Conservation (phyloP, 2,797 vertebrate species). For the Amblyraja radiata region DNA sequence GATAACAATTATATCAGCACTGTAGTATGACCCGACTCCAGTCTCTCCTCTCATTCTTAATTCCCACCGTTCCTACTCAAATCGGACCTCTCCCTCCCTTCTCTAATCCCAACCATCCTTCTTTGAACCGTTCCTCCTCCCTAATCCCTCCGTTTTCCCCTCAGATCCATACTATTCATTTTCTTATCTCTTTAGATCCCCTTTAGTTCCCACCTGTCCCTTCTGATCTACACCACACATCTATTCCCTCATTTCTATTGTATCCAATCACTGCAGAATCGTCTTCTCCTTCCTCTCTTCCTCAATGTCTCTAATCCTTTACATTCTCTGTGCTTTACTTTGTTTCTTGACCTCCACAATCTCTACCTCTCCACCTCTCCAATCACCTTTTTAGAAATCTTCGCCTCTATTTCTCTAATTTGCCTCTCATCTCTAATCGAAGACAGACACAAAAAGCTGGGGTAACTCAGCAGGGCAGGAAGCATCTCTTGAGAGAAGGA, state of each 20-base stretch:
- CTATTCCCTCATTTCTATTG: too few species aligned
- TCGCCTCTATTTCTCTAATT: not conserved
- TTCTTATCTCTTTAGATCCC: not conserved
- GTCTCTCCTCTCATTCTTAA: too few species aligned
- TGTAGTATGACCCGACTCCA: not conserved
- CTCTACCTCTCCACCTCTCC: not conserved
- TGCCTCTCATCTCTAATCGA: too few species aligned
- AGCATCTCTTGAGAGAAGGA: too few species aligned
- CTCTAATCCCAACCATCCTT: not conserved
- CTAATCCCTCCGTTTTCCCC: not conserved
- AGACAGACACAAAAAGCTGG: too few species aligned
- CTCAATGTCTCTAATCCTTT: not conserved
- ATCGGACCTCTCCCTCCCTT: not conserved
- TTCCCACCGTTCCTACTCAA: too few species aligned
- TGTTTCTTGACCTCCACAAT: not conserved
- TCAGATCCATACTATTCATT: not conserved
- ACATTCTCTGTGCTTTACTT: not conserved
- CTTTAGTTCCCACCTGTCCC: not conserved
- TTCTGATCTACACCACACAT: not conserved
- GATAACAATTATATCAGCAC: not conserved
- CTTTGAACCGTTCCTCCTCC: too few species aligned
- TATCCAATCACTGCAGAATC: not conserved
- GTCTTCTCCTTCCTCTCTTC: not conserved
- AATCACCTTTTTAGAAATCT: not conserved
- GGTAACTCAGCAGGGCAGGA: too few species aligned